These are phyloP conservation scores for Dynastes tityus DNA, from an alignment of 2,888 invertebrate genomes.

Conservation along the genomic window DNA sequence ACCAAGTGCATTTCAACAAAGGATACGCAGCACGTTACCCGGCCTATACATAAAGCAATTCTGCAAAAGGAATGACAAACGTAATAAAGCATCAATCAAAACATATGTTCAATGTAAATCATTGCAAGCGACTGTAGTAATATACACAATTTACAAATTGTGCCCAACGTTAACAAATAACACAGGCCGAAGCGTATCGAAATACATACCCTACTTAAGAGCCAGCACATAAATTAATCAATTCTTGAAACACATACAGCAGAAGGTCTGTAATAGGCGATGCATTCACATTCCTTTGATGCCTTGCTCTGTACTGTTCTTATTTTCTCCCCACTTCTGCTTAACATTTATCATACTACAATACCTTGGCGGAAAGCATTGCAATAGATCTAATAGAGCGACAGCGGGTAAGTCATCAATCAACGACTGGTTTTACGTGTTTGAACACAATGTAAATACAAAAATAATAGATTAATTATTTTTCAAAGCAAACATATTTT, in stretches of 20 bases:
- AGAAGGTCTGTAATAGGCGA: conserved; percentile 31
- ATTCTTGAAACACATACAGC: conserved; percentile 18
- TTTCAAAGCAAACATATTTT: no score
- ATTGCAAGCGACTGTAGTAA: conserved; percentile 17
- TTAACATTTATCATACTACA: conserved; percentile 23
- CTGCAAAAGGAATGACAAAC: background rate
- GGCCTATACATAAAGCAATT: background rate
- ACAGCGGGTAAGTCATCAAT: background rate
- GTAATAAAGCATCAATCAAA: conserved; percentile 8
- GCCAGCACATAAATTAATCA: conserved; percentile 34
- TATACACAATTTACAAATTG: conserved; percentile 21
- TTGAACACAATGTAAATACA: no score
- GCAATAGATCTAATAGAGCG: conserved; percentile 14
- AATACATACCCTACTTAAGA: conserved; percentile 24
- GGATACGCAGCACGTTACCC: no score
- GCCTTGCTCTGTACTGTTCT: conserved; percentile 11
- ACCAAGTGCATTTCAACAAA: no score
- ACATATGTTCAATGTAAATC: conserved; percentile 25
- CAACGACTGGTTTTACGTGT: background rate
- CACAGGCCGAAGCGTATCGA: conserved; percentile 29
- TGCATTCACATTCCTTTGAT: conserved; percentile 28
- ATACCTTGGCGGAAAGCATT: conserved; percentile 8
- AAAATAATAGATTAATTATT: no score
- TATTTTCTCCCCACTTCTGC: conserved; percentile 20
- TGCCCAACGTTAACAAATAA: conserved; percentile 33